These are phyloP conservation scores for Drosophila varians DNA, from an alignment of 1,140 invertebrate genomes.

Conservation along the genomic window DNA sequence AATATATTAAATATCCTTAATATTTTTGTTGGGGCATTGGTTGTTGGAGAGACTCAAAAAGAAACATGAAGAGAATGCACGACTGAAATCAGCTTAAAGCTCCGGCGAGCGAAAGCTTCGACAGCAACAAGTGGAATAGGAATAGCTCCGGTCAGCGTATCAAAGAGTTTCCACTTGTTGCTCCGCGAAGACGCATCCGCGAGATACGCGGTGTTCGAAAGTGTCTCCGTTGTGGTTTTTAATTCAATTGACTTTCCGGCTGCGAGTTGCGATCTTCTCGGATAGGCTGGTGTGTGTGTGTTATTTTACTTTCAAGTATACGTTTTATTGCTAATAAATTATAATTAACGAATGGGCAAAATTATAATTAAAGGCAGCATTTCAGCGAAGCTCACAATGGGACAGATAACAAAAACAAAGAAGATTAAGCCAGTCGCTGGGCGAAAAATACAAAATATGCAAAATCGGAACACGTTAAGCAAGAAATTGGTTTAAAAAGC, in stretches of 20 bases:
- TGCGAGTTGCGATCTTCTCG: conserved; percentile 5
- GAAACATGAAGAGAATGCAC: no score
- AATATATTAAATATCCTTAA: conserved; percentile 9
- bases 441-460: conserved; percentile 1
- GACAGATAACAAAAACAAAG: conserved; percentile 18
- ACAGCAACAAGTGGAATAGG: conserved; percentile 40
- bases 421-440: conserved; percentile 7
- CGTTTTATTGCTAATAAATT: conserved; percentile 52
- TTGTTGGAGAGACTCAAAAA: background rate
- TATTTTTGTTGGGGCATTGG: background rate
- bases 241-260: conserved; percentile 65
- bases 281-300: conserved; percentile 28
- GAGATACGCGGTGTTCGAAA: conserved; percentile 21
- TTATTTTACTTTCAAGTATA: conserved; percentile 44
- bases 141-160: background rate
- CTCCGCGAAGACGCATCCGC: conserved; percentile 17
- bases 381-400: conserved; percentile 20
- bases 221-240: conserved; percentile 24
- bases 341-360: conserved; percentile 57
- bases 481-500: conserved; percentile 50
- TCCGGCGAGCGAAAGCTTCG: conserved; percentile 18
- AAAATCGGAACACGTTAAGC: conserved; percentile 59
- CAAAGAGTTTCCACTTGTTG: no score
- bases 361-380: conserved; percentile 31
- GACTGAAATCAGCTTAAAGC: conserved; percentile 13